Conservation (phyloP, 2,113 vertebrate genomes). For the Crotalus helleri region DNA sequence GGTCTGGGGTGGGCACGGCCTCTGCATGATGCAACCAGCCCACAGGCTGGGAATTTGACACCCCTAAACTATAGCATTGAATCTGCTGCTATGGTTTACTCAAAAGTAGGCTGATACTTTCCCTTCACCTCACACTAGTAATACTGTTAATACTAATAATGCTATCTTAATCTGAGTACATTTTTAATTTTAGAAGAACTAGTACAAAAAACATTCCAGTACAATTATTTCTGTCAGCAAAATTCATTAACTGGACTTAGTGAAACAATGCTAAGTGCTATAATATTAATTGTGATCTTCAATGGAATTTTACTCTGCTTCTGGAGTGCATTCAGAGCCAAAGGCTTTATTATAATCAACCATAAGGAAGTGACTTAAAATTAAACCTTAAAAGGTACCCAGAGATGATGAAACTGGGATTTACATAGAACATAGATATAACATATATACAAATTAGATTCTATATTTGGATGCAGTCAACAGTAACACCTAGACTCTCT, state of each 20-base stretch:
- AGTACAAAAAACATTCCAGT: neutral
- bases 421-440: neutral
- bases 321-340: neutral
- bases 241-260: neutral
- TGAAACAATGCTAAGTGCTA: neutral
- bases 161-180: neutral
- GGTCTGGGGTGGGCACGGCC: too few relatives aligned
- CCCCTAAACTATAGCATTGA: neutral
- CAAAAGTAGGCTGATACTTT: neutral
- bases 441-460: neutral
- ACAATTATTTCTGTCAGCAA: neutral
- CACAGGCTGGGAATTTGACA: too few relatives aligned
- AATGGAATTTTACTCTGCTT: neutral
- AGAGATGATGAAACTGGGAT: neutral
- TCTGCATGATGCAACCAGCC: too few relatives aligned
- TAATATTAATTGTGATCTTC: neutral
- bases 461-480: neutral
- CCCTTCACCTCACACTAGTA: neutral
- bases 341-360: neutral
- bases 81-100: neutral
- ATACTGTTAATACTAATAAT: neutral
- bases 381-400: neutral
- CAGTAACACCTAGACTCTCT: neutral
- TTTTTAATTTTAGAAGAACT: neutral
- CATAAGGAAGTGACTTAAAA: neutral